Conservation (phyloP, 2,888 invertebrate genomes). For the Drosophila pegasa region DNA sequence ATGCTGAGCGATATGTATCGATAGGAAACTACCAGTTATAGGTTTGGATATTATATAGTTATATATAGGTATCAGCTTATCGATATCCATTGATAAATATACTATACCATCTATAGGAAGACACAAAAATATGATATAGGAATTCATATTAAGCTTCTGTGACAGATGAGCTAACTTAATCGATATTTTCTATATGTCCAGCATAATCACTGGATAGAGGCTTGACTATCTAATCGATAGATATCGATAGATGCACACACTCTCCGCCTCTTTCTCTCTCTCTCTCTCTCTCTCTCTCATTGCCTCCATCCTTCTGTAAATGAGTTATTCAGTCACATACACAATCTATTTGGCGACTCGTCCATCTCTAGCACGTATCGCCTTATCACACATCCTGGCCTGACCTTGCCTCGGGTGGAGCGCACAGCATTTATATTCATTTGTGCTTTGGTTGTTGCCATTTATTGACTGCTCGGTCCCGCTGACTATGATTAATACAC, state of each 20-base stretch:
- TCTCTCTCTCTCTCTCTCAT: neutral
- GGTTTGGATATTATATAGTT: no score
- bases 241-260: neutral
- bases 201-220: no score
- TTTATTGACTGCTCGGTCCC: conserved; percentile 45
- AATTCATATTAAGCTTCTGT: no score
- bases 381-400: conserved; percentile 27
- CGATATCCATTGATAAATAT: no score
- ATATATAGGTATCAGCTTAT: no score
- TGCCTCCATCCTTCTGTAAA: neutral
- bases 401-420: neutral
- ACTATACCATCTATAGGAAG: no score
- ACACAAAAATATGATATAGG: no score
- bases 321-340: no score
- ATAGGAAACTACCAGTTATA: no score
- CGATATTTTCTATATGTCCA: neutral
- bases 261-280: accelerated
- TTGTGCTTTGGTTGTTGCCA: conserved; percentile 49
- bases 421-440: conserved; percentile 65
- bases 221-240: neutral
- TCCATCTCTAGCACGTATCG: conserved; percentile 12
- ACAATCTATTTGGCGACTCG: neutral
- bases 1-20: neutral
- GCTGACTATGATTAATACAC: conserved; percentile 43
- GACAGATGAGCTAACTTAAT: no score